Conservation (phyloP, 2,113 vertebrate species). For the Tympanuchus pallidicinctus region DNA sequence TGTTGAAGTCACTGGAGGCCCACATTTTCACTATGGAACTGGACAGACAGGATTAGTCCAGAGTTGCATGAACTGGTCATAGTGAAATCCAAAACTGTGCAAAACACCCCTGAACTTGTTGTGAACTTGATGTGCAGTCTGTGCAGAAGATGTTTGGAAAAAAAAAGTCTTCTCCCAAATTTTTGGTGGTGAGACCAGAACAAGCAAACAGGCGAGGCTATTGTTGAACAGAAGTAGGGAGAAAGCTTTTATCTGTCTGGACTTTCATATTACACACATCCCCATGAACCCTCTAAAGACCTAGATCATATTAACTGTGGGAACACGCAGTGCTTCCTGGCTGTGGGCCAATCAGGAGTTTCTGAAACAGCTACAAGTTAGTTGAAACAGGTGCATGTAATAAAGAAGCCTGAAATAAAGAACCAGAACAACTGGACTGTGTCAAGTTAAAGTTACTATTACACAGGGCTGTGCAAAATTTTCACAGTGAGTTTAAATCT, state of each 20-base stretch:
- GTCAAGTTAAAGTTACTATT: slow-evolving; percentile 67
- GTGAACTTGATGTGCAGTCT: slow-evolving; percentile 27
- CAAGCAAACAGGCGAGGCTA: slow-evolving; percentile 3
- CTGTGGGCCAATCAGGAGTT: slow-evolving; percentile 62
- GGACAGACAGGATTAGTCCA: slow-evolving; percentile 56
- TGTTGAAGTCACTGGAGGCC: slow-evolving; percentile 45
- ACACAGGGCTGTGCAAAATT: slow-evolving; percentile 39
- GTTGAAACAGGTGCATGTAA: slow-evolving; percentile 77
- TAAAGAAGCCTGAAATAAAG: slow-evolving; percentile 76
- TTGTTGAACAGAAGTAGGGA: slow-evolving; percentile 5
- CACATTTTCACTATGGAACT: slow-evolving; percentile 53
- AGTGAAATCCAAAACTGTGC: slow-evolving; percentile 58
- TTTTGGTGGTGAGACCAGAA: slow-evolving; percentile 14
- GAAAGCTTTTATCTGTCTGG: slow-evolving; percentile 65
- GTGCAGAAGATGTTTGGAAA: not conserved
- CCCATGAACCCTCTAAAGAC: slow-evolving; percentile 39
- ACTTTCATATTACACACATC: slow-evolving; percentile 49
- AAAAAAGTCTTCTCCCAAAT: not conserved
- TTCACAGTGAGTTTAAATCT: slow-evolving; percentile 27
- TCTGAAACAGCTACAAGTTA: slow-evolving; percentile 57
- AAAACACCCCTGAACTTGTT: slow-evolving; percentile 47
- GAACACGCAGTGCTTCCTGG: slow-evolving; percentile 56
- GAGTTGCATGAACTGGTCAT: slow-evolving; percentile 13
- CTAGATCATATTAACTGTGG: slow-evolving; percentile 67
- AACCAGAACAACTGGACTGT: slow-evolving; percentile 71